These are phyloP conservation scores for Anthrax anthrax DNA, from an alignment of 2,888 invertebrate species.

Conservation along the genomic window DNA sequence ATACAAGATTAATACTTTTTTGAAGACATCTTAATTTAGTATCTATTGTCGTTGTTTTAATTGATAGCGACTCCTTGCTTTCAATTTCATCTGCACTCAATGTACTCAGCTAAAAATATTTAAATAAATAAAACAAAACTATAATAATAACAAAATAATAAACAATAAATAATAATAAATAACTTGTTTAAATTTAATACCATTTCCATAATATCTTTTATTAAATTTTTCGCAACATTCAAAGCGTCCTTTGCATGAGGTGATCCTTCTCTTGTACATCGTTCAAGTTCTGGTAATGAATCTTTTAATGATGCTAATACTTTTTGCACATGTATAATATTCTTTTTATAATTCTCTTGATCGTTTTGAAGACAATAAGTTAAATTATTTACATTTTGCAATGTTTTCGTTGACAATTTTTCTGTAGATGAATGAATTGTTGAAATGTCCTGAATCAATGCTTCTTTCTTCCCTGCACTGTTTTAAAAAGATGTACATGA, in stretches of 20 bases:
- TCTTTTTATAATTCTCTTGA: conserved; percentile 3
- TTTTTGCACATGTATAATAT: conserved; percentile 5
- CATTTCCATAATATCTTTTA: conserved; percentile 29
- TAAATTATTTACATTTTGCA: conserved; percentile 5
- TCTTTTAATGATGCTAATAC: conserved; percentile 8
- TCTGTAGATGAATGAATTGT: neutral
- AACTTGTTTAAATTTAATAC: conserved; percentile 17
- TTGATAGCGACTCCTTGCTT: conserved; percentile 27
- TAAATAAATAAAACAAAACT: neutral
- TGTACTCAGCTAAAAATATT: conserved; percentile 5
- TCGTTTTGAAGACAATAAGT: conserved; percentile 4
- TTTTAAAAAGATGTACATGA: neutral
- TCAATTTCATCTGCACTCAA: conserved; percentile 23
- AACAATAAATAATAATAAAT: conserved; percentile 3
- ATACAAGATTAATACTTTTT: conserved; percentile 24
- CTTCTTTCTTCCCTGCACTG: conserved; percentile 1
- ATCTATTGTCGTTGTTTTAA: conserved; percentile 23
- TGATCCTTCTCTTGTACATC: conserved; percentile 1
- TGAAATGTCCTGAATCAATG: neutral
- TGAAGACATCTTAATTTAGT: conserved; percentile 24
- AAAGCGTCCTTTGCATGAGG: conserved; percentile 20
- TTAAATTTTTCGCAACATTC: conserved; percentile 30
- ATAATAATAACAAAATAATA: neutral
- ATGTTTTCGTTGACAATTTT: conserved; percentile 3
- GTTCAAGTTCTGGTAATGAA: conserved; percentile 9